A percentile compares a stretch with the other conserved stretches of the same genome.
Evolutionary conservation across 2,113 vertebrate genomes (phyloP).

Genomic region (Anguilla japonica): DNA sequence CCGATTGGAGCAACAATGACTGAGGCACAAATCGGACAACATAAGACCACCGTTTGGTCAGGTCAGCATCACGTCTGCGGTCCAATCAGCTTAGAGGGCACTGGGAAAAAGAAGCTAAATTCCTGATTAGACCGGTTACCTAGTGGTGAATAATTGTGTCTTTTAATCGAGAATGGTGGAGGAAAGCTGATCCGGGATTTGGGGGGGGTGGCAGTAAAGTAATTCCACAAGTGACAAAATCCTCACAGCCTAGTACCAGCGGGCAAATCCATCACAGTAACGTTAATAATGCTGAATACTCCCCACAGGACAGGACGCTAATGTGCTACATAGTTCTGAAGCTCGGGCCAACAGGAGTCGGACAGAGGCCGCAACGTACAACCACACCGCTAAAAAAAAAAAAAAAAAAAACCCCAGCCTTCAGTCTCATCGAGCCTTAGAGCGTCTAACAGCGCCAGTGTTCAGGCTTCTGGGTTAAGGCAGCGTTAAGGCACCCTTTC

Average conservation of each 20-base stretch:
- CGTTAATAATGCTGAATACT: slow-evolving; percentile 2
- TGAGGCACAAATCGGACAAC: slow-evolving; percentile 49
- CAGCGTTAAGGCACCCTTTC: not conserved
- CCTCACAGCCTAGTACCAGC: not conserved
- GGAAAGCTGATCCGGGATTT: slow-evolving; percentile 6
- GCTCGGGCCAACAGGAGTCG: no score
- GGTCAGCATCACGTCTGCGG: slow-evolving; percentile 31
- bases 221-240: slow-evolving; percentile 38
- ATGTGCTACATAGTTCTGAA: not conserved
- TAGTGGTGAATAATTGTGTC: slow-evolving; percentile 5
- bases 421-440: not conserved
- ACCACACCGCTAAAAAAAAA: no score
- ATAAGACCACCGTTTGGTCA: slow-evolving; percentile 34
- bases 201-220: slow-evolving; percentile 21
- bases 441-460: not conserved
- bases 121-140: slow-evolving; percentile 12
- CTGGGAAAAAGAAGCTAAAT: slow-evolving; percentile 35
- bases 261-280: slow-evolving; percentile 26
- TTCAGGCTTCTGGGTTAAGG: not conserved
- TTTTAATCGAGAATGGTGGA: slow-evolving; percentile 33
- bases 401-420: no score
- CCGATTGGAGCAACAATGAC: slow-evolving; percentile 51
- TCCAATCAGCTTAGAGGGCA: slow-evolving; percentile 23
- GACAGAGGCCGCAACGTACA: no score
- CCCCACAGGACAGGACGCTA: not conserved